Percentiles rank a stretch among this genome's conserved stretches.
Conservation (phyloP, 2,113 vertebrate species). For the Paratilapia polleni region DNA sequence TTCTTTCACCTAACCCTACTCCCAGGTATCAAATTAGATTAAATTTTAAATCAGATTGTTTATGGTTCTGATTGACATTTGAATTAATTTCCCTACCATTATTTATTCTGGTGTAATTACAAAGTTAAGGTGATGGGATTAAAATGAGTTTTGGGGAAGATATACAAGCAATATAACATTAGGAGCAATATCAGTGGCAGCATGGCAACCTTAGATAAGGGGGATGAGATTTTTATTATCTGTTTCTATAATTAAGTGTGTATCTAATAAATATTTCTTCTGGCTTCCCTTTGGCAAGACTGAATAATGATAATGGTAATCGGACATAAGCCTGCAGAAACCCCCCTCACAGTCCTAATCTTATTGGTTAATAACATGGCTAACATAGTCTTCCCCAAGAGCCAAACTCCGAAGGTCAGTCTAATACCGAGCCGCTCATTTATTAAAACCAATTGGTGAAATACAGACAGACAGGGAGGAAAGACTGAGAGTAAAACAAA, state of each 20-base stretch:
- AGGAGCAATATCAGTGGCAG: background rate
- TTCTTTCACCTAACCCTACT: background rate
- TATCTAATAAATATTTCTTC: constrained; percentile 35
- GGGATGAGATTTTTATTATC: constrained; percentile 21
- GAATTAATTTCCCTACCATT: background rate
- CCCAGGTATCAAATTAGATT: background rate
- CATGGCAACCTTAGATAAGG: background rate
- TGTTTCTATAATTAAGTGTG: constrained; percentile 15
- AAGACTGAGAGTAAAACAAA: constrained; percentile 19
- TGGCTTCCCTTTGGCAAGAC: constrained; percentile 30
- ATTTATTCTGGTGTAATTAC: background rate
- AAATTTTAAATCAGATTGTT: background rate
- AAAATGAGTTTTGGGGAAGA: background rate
- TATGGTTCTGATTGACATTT: background rate
- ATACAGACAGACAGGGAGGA: constrained; percentile 7
- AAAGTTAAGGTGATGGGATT: background rate
- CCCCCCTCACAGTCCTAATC: constrained; percentile 59
- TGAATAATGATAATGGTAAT: constrained; percentile 61
- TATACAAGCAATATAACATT: background rate
- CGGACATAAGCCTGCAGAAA: constrained; percentile 58
- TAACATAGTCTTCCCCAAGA: constrained; percentile 61
- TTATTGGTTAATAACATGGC: constrained; percentile 70
- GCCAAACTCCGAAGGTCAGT: constrained; percentile 70
- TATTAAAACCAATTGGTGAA: constrained; percentile 47
- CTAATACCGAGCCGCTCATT: constrained; percentile 57